phyloP scores from a whole-genome alignment of 2,113 vertebrate species.

The Hiodon tergisus region DNA sequence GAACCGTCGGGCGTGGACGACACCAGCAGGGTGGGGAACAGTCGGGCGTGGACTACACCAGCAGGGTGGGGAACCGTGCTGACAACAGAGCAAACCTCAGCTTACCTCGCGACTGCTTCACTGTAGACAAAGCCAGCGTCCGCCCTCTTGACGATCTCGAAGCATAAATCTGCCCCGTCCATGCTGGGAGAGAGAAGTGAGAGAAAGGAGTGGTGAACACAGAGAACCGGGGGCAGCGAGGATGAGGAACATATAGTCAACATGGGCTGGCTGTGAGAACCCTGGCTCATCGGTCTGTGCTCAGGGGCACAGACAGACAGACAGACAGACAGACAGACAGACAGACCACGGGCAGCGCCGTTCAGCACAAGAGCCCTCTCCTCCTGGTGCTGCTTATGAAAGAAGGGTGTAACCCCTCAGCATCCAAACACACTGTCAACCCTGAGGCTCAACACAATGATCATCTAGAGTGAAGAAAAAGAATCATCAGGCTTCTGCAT shows the following conservation, averaged over 20 bases:
- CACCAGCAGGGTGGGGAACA: neutral
- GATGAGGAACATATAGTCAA: neutral
- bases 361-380: too few relatives aligned
- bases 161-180: conserved; percentile 91
- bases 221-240: neutral
- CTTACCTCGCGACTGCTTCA: conserved; percentile 88
- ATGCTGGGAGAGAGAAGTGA: conserved; percentile 62
- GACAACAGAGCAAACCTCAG: neutral
- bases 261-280: neutral
- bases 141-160: conserved; percentile 88
- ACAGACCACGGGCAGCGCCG: too few relatives aligned
- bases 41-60: too few relatives aligned
- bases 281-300: neutral
- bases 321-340: neutral
- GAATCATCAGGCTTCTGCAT: too few relatives aligned
- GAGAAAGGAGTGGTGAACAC: neutral
- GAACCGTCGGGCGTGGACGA: neutral
- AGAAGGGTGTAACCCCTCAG: too few relatives aligned
- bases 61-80: too few relatives aligned
- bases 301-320: neutral
- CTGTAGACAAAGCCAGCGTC: conserved; percentile 96
- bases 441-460: too few relatives aligned
- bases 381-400: too few relatives aligned
- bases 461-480: too few relatives aligned
- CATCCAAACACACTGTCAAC: too few relatives aligned